Evolutionary conservation across 2,797 vertebrate genomes (phyloP).

Genomic region (Arremon brunneinucha): DNA sequence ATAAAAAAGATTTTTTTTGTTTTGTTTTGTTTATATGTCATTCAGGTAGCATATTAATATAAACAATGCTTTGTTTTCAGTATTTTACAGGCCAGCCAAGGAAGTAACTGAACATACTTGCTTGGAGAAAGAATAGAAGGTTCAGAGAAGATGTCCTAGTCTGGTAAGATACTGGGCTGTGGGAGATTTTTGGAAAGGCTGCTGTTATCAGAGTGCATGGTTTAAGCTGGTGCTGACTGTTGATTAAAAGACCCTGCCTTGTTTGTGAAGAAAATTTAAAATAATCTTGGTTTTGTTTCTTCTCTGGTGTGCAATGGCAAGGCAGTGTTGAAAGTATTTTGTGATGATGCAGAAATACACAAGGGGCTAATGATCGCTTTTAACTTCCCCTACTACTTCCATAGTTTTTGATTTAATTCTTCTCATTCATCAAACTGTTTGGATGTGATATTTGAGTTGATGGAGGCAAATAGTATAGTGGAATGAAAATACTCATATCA

Average conservation of each 20-base stretch:
- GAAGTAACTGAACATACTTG: background rate
- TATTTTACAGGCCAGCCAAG: background rate
- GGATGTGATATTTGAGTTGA: background rate
- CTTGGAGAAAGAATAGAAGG: background rate
- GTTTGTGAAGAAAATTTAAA: background rate
- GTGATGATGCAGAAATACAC: background rate
- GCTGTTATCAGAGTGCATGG: background rate
- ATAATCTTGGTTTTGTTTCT: background rate
- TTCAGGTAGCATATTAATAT: background rate
- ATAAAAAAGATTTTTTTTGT: background rate
- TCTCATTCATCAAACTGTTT: background rate
- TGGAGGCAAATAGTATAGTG: background rate
- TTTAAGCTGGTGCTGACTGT: background rate
- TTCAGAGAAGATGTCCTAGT: background rate
- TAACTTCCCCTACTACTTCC: background rate
- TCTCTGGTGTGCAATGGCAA: background rate
- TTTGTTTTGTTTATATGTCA: background rate
- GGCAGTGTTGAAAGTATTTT: background rate
- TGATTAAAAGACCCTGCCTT: background rate
- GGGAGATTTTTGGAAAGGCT: background rate
- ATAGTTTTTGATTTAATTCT: slow-evolving; percentile 38
- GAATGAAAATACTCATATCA: background rate
- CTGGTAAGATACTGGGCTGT: background rate
- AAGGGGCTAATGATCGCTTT: background rate
- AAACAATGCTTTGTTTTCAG: background rate